phyloP scores from a whole-genome alignment of 2,888 invertebrate species.

The Cetonia aurata region DNA sequence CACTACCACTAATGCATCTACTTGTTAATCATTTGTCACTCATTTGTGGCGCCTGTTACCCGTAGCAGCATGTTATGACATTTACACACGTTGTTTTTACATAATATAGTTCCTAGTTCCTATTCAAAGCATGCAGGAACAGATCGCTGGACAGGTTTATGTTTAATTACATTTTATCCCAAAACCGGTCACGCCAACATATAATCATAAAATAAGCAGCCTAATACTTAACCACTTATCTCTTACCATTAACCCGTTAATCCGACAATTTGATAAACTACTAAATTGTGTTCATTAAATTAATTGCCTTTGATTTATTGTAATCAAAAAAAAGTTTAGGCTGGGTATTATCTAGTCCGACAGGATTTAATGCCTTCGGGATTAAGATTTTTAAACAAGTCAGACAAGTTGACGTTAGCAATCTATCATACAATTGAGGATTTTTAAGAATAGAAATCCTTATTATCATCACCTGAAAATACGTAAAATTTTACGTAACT shows the following conservation, averaged over 20 bases:
- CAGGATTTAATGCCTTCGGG: background rate
- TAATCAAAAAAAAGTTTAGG: constrained; percentile 4
- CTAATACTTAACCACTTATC: background rate
- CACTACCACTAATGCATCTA: too few species aligned
- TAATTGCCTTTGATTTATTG: constrained; percentile 23
- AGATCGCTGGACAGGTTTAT: too few species aligned
- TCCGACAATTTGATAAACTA: background rate
- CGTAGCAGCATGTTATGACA: too few species aligned
- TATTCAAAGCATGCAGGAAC: too few species aligned
- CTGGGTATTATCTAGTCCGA: background rate
- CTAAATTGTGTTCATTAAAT: constrained; percentile 5
- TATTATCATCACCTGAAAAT: constrained; percentile 16
- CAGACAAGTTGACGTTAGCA: background rate
- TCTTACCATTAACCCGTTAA: constrained; percentile 5
- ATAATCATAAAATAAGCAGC: background rate
- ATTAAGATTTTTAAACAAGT: background rate
- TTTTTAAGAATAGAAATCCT: background rate
- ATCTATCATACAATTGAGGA: background rate
- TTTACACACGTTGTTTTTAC: too few species aligned
- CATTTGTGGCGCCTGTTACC: too few species aligned
- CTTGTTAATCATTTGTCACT: too few species aligned
- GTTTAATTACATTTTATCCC: constrained; percentile 6
- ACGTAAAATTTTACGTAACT: constrained; percentile 27
- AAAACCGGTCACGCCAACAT: background rate
- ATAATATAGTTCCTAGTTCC: too few species aligned